Conservation (phyloP, 2,888 invertebrate species). For the Cheilosia impressa region DNA sequence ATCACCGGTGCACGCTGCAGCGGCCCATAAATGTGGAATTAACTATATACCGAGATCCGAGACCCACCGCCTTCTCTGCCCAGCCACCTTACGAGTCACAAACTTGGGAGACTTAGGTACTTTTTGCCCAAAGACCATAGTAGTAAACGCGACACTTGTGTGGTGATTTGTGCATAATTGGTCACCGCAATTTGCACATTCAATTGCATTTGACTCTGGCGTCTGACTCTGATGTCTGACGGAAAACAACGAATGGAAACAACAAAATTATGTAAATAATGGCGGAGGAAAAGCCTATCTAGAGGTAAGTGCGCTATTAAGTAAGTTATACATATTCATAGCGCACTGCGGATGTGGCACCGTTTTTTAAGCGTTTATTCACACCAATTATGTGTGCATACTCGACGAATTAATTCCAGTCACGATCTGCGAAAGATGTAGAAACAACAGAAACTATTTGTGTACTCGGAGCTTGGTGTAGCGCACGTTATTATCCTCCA, state of each 20-base stretch:
- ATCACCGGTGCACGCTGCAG: conserved; percentile 31
- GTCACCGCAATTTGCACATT: conserved; percentile 40
- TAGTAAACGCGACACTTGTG: not conserved
- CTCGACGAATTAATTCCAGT: conserved; percentile 61
- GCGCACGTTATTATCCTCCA: conserved; percentile 31
- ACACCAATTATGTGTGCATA: conserved; percentile 58
- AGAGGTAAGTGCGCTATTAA: conserved; percentile 40
- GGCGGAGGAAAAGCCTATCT: not conserved
- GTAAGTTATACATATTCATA: conserved; percentile 44
- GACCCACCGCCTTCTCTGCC: not conserved
- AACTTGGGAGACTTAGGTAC: not conserved
- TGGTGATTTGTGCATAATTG: conserved; percentile 42
- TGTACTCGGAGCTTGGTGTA: conserved; percentile 19
- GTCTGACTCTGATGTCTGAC: not conserved
- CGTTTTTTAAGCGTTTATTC: conserved; percentile 56
- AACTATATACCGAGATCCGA: not conserved
- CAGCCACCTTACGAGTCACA: not conserved
- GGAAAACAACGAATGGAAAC: conserved; percentile 31
- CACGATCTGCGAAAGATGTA: conserved; percentile 51
- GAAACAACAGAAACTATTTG: conserved; percentile 31
- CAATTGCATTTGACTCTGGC: conserved; percentile 2
- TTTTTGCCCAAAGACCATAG: not conserved
- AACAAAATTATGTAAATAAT: conserved; percentile 54
- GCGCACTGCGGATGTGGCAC: conserved; percentile 45
- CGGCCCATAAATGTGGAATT: conserved; percentile 4